A percentile compares a stretch with the other conserved stretches of the same genome.
Conservation (phyloP, 1,140 invertebrate species). For the Macrocentrus cingulum region DNA sequence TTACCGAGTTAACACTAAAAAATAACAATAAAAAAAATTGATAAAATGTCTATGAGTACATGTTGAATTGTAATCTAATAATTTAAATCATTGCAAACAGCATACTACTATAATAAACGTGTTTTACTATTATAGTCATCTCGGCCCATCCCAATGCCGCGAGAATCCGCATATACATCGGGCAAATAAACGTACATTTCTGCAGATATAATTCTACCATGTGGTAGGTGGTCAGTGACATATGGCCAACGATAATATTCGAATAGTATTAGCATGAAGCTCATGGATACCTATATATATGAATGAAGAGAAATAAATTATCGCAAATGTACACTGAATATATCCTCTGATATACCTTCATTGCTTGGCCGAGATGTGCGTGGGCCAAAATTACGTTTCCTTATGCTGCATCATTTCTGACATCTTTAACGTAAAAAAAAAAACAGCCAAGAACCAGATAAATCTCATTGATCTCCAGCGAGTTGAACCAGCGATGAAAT, state of each 20-base stretch:
- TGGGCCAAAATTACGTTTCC: constrained; percentile 39
- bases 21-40: constrained; percentile 45
- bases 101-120: constrained; percentile 8
- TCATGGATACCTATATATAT: constrained; percentile 46
- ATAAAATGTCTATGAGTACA: constrained; percentile 38
- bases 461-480: background rate
- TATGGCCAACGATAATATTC: constrained; percentile 44
- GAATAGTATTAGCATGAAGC: constrained; percentile 48
- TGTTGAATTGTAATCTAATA: constrained; percentile 45
- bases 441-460: background rate
- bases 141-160: background rate
- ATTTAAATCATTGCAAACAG: constrained; percentile 17
- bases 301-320: constrained; percentile 46
- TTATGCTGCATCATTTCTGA: constrained; percentile 13
- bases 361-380: no score
- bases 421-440: background rate
- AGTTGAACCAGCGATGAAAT: background rate
- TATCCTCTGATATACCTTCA: background rate
- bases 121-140: background rate
- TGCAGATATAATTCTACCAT: background rate
- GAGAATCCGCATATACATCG: background rate
- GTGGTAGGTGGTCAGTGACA: constrained; percentile 53
- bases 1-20: constrained; percentile 28
- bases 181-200: no score
- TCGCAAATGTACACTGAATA: constrained; percentile 34